Evolutionary conservation across 2,888 invertebrate genomes (phyloP).

Genomic region (Andrena hattorfiana): DNA sequence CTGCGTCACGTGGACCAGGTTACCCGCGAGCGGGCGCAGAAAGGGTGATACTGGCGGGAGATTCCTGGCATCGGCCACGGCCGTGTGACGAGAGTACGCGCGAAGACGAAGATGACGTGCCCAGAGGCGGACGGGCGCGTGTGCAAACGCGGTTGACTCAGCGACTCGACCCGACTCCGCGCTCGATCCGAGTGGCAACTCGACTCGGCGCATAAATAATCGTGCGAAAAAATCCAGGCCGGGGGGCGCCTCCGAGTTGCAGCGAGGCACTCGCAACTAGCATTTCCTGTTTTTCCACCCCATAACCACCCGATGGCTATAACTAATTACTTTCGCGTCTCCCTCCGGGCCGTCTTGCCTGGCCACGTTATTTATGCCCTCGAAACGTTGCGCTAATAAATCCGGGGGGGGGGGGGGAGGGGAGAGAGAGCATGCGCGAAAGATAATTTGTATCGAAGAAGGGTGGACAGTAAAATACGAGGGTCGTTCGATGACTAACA

Average conservation of each 20-base stretch:
- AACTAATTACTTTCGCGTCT: slow-evolving; percentile 62
- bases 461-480: slow-evolving; percentile 55
- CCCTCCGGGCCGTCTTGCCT: slow-evolving; percentile 17
- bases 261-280: slow-evolving; percentile 54
- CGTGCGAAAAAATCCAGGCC: slow-evolving; percentile 58
- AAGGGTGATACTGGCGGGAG: not conserved
- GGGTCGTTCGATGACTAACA: slow-evolving; percentile 43
- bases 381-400: slow-evolving; percentile 60
- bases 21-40: not conserved
- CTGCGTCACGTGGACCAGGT: not conserved
- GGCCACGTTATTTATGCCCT: slow-evolving; percentile 60
- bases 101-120: slow-evolving; percentile 34
- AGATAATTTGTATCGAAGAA: slow-evolving; percentile 52
- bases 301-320: slow-evolving; percentile 52
- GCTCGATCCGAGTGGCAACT: slow-evolving; percentile 4
- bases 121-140: slow-evolving; percentile 1
- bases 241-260: slow-evolving; percentile 33
- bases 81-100: slow-evolving; percentile 22
- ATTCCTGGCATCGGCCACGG: slow-evolving; percentile 14
- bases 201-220: slow-evolving; percentile 62
- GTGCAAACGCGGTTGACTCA: slow-evolving; percentile 16
- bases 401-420: slow-evolving; percentile 11
- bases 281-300: slow-evolving; percentile 66
- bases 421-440: slow-evolving; percentile 17
- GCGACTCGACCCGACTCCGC: not conserved